Evolutionary conservation across 1,140 invertebrate genomes (phyloP), one percentile per base, ranked within the genome.

Genomic region (Psilanteris sp.): DNA sequence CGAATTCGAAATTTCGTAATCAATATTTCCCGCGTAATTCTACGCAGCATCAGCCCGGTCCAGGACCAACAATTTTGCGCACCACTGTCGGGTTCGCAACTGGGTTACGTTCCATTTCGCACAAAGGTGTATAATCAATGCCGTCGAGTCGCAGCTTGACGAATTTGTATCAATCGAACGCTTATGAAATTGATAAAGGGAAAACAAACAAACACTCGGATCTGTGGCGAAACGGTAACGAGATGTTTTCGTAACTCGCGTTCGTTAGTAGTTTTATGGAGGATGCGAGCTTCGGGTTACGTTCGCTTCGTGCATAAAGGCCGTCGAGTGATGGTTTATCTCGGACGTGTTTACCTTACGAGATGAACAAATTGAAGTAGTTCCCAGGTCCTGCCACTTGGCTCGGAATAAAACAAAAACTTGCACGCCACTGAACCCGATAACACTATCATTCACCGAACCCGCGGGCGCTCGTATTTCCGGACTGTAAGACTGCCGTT

Each of bases 1-100:
- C 29, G 29, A 52, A 66, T 66, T 67, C 15, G 2, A 10, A 18
- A 20, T 59, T 59, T 18, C 16, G 41, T 34, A 67, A 75, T 75
- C 62, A 57, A 75, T 74, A 68, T 68, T 75, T 68, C 55, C 55
- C 64, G 72, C 64, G 72, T 57, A 68, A 68, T 68, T 68, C 55
- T 67, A 68, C 61, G 61, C 71, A 74, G 71, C 71, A 74, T 67
- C 71, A 54, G 61, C 34, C 31, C 44, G 61, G 54, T 61, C 61
- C 54, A 75, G 72, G 61, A 62, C 44, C 18, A 46, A 46, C 4
- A 57, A 64, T 41, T 59, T 64, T 50, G 59, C 68, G 50, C 59
- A 48, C 55, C 54, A 37, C 29, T 4, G 4, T 50, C 39, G n/a
- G n/a, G 37, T 32, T 59, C 16, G 59, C 32, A 72, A 55, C 44